Evolutionary conservation across 1,140 invertebrate species (phyloP), one percentile per base, ranked within the genome.

Genomic region (Leptinotarsa lineolata): DNA sequence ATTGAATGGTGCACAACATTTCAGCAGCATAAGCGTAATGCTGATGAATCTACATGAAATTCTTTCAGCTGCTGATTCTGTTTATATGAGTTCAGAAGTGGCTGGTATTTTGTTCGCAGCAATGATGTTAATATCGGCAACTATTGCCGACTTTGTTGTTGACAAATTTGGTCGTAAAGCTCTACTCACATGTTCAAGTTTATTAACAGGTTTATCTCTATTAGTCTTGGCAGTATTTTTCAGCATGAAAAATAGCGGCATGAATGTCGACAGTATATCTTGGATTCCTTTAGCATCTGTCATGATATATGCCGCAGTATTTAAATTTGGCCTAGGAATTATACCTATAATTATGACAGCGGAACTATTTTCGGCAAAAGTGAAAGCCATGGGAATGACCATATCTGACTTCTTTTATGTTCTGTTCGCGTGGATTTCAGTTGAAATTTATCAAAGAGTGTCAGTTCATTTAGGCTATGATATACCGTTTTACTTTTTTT

Each of bases 301-400:
- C 16, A 64, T 78, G 63, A 13, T 74, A 18, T 77, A 74, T 45
- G 73, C 70, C 21, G 70, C 72, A 3, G 68, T 70, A 54, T 74
- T 77, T 54, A 75, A 74, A 70, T 77, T 63, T 24, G 78, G 81
- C 20, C 66, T 77, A 16, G 76, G 79, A 73, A 63, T 92, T 3
- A 89, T 93, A 60, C 91, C 92, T 0, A 92, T 91, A 86, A 86
- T 92, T 5, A 85, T 93, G 75, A 89, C 92, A 78, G 87, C 85
- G 24, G 89, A 92, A 83, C 84, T 91, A n/a, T 90, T 91, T 72
- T 88, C 91, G 20, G 85, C 86, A 3, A 86, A 88, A 78, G 88
- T 88, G 1, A 87, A 90, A 78, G 88, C 80, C 2, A 74, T 78
- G 45, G 80, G 79, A 6, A 80, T 80, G 78, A 77, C 79, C 5